Evolutionary conservation across 2,888 invertebrate genomes (phyloP), one percentile per base, ranked within the genome.

Genomic region (Dasypogon diadema): DNA sequence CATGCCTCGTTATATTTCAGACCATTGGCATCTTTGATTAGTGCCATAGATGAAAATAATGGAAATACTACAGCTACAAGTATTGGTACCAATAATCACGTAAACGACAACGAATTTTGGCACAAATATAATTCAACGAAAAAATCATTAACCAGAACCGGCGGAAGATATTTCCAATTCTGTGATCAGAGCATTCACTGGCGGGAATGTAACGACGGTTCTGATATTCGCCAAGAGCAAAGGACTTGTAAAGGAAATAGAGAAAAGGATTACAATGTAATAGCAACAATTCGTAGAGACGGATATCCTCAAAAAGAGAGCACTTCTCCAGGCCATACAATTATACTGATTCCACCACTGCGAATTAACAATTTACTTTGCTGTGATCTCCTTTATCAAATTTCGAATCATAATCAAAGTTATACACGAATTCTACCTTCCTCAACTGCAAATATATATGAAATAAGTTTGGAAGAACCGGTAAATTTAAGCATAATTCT

Each of bases 341-440:
- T 99, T 77, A 91, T 92, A 2, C 87, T 99, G 56, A 87, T 95
- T 80, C 94, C 98, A 24, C 95, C 96, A 0, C 88, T 99, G 16
- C 89, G 93, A 14, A 84, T 98, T 2, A 91, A 92, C 79, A 99
- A 98, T 88, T 89, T 98, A 77, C 89, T 99, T 70, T 98, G 98
- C 0, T 89, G 92, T 79, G 95, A 95, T 85, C 83, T 95, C 76
- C 87, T 90, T 74, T 94, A 90, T 82, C 89, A 89, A 81, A 86
- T 89, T 46, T 86, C 87, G 12, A 85, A 84, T 1, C 79, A 80
- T 4, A 82, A 81, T 58, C 78, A 79, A 26, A 79, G 80, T 6
- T 16, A 77, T 77, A 88, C 88, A 0, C 83, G 88, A 79, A 87
- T 89, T 10, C 82, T 83, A 76, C 85, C 88, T 0, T 87, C 88